phyloP scores from a whole-genome alignment of 2,888 invertebrate genomes.

The Drepanosiphum platanoidis region DNA sequence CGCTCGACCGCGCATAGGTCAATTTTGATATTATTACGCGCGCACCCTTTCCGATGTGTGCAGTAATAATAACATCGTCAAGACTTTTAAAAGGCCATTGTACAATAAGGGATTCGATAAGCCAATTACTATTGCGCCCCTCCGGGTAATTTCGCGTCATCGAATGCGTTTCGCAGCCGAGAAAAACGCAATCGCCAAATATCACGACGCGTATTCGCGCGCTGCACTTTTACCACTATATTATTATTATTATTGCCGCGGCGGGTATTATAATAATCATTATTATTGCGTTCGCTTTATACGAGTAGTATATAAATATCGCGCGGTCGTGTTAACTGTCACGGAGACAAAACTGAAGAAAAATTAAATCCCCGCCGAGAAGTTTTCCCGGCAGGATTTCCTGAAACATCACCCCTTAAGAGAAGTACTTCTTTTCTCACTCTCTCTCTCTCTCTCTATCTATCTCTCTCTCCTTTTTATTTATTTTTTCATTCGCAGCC shows the following conservation, averaged over 20 bases:
- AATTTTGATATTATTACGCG: constrained; percentile 51
- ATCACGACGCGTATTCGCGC: no score
- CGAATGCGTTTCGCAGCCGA: constrained; percentile 14
- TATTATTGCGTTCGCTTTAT: background rate
- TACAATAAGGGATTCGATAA: constrained; percentile 43
- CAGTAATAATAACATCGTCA: constrained; percentile 45
- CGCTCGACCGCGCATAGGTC: constrained; percentile 43
- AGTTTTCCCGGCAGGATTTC: constrained; percentile 59
- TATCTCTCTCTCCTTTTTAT: no score
- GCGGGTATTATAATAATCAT: background rate
- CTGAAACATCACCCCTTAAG: constrained; percentile 47
- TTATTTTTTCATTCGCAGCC: background rate
- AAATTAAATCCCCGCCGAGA: constrained; percentile 55
- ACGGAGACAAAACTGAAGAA: constrained; percentile 47
- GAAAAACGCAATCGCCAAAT: constrained; percentile 18
- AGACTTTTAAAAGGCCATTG: constrained; percentile 52
- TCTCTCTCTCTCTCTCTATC: no score
- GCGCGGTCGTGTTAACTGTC: constrained; percentile 31
- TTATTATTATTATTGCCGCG: no score
- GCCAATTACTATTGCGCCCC: constrained; percentile 42
- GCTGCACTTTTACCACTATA: background rate
- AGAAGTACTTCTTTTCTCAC: constrained; percentile 28
- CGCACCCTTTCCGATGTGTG: constrained; percentile 41
- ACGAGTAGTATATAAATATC: background rate
- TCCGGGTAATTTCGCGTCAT: constrained; percentile 29